Evolutionary conservation across 1,140 invertebrate genomes (phyloP), one percentile per base, ranked within the genome.

Genomic region (Ptiloglossa arizonensis): DNA sequence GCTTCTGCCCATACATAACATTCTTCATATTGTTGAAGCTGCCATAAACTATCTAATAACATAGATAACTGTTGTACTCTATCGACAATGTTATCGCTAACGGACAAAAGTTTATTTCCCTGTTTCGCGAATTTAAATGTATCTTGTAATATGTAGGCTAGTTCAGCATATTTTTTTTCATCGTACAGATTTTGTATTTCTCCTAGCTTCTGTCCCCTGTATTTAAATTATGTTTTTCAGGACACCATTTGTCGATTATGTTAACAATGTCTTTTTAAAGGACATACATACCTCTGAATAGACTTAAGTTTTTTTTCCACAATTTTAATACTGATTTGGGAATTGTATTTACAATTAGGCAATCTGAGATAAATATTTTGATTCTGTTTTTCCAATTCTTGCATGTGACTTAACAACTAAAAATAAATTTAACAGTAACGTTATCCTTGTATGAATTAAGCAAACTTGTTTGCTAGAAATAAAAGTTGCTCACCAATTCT

Each of bases 1-100:
- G 93, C 94, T 86, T 97, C 95, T 6, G 95, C 94, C 96, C 96
- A 97, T 56, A 95, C 91, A 57, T 97, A 94, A 90, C 96, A 97
- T 71, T 95, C 94, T 83, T 93, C 90, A 68, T 92, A 92, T 29
- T 93, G 90, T 57, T 93, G 86, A 19, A 94, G 82, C 32, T 94
- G 91, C 94, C 95, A 96, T 19, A 96, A 93, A n/a, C 95, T 94
- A 78, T 97, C 95, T 66, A 97, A 91, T 60, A 97, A 92, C 78
- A 97, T 91, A 29, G 93, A 86, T 11, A 95, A 87, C 83, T 95
- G 95, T 46, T 93, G 89, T 48, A 93, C 92, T 32, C 95, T 90
- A 79, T 94, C 93, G 2, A 92, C 87, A 15, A 92, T 88, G 11
- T 90, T 83, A 75, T 90, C 89, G 22, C 85, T 87, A 6, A 80